Conservation (phyloP, 2,797 vertebrate genomes). For the Rhabdomys pumilio region DNA sequence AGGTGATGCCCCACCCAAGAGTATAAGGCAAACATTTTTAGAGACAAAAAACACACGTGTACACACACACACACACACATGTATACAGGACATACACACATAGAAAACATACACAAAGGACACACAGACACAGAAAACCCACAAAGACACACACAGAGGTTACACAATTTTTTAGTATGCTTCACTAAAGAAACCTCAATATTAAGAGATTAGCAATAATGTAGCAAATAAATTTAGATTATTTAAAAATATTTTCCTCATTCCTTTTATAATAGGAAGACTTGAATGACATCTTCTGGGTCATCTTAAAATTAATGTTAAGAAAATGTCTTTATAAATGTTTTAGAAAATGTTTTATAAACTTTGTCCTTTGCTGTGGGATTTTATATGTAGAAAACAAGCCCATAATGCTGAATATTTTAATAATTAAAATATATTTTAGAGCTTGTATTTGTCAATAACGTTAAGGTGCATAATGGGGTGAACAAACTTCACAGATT, state of each 20-base stretch:
- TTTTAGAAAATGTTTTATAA: neutral
- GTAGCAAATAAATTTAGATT: constrained; percentile 14
- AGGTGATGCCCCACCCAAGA: neutral
- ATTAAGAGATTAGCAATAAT: constrained; percentile 25
- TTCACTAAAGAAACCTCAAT: constrained; percentile 23
- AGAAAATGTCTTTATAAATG: too few species aligned
- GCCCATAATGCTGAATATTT: neutral
- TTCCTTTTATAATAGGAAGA: neutral
- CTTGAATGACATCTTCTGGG: neutral
- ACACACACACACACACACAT: neutral
- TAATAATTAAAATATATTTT: neutral
- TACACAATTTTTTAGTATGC: neutral
- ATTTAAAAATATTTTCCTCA: neutral
- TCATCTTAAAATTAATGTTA: neutral
- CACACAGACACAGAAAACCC: neutral
- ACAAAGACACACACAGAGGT: neutral
- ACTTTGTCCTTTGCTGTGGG: neutral
- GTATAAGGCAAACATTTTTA: neutral
- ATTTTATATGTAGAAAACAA: neutral
- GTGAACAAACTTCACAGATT: neutral
- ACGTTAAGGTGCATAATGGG: neutral
- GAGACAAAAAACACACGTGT: neutral
- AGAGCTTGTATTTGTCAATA: neutral
- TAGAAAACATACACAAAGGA: neutral
- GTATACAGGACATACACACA: neutral